Evolutionary conservation across 2,797 vertebrate genomes (phyloP).

Genomic region (Trachurus trachurus): DNA sequence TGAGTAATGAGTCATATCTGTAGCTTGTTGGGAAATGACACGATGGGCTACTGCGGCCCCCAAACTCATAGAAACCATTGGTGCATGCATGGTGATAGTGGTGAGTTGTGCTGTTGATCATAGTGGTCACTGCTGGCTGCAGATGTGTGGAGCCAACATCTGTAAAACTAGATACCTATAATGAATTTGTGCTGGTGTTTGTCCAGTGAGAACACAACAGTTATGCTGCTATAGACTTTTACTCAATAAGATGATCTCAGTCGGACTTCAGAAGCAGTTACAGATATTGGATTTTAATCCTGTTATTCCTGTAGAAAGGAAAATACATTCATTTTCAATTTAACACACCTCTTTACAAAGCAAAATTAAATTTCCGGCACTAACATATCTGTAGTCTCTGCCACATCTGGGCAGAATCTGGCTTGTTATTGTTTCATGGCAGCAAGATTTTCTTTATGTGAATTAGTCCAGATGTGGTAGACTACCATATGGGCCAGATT

Average conservation of each 20-base stretch:
- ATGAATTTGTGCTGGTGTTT: neutral
- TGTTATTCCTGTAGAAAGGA: neutral
- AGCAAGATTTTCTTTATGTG: too few species aligned
- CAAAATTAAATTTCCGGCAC: too few species aligned
- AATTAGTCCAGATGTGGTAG: too few species aligned
- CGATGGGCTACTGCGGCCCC: neutral
- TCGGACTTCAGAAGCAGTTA: neutral
- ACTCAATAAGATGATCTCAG: too few species aligned
- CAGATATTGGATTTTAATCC: neutral
- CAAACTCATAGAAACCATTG: too few species aligned
- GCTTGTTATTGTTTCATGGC: too few species aligned
- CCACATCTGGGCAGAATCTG: too few species aligned
- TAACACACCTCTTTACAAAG: neutral
- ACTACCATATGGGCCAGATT: too few species aligned
- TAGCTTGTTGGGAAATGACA: slow-evolving; percentile 1
- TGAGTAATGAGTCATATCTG: slow-evolving; percentile 44
- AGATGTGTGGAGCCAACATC: slow-evolving; percentile 13
- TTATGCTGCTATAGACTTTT: too few species aligned
- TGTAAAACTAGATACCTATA: neutral
- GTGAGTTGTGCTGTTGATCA: slow-evolving; percentile 4
- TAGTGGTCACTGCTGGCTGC: neutral
- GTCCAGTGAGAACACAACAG: neutral
- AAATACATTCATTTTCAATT: neutral
- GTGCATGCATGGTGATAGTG: too few species aligned
- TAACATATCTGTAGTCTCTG: too few species aligned